Base-by-base conservation (phyloP, 2,797 vertebrate genomes). In the Taenioides sp. region DNA sequence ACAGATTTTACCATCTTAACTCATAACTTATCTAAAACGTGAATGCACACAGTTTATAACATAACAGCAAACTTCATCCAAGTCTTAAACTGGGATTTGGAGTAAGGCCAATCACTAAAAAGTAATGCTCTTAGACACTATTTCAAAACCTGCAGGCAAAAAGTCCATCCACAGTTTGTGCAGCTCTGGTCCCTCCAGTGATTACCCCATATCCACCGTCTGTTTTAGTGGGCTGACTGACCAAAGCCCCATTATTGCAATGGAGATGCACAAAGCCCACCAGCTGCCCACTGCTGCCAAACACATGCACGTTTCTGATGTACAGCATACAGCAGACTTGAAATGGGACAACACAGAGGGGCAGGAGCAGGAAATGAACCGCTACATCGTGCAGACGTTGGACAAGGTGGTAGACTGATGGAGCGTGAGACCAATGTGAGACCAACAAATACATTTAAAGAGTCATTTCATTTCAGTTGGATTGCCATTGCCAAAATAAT, bases 301-400 rank as follows among this genome's bases (percentile, higher is more conserved):
- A 72, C 69, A 60, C 17, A 66, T 68, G 31, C 54, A 69, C 7
- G 69, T 58, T 64, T 73, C 47, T 80, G 73, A 76, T 78, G 61
- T 70, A 69, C 67, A 67, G 76, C 75, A 80, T 81, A 12, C 75
- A 63, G 79, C 86, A 71, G 84, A 70, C 52, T 66, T 58, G 75
- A 62, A 49, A 65, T 16, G 70, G 72, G 74, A 73, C 9, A 65
- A 27, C 73, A 17, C 2, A 14, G 3, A 47, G 43, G 16, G 43
- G 14, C 3, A 47, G 14, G 43, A 47, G 43, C 9, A 9, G 34
- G 2, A 37, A 34, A 34, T 34, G 31, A 5, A 37, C 34, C 34
- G 4, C 43, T 47, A 14, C 12, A 47, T 4, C 3, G 12, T 34
- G 7, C 7, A 11, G 40, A 12, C 3, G 4, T 4, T 47, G 43